Evolutionary conservation across 2,113 vertebrate genomes (phyloP), one percentile per base, ranked within the genome.

Genomic region (Calcarius ornatus): DNA sequence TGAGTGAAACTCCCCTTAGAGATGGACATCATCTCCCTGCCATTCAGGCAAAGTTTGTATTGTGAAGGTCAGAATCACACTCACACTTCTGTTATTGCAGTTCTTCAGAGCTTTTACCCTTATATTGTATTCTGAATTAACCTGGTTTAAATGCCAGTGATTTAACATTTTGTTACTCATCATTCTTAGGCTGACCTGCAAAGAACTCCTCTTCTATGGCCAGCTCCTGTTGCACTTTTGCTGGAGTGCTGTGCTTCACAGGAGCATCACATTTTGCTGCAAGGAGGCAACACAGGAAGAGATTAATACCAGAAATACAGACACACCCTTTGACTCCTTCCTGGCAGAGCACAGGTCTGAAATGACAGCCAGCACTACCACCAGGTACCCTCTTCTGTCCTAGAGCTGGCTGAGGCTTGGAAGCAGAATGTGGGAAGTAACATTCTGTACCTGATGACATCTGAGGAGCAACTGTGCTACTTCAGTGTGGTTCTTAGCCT

Each of bases 161-260:
- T 42, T 79, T 65, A 57, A 72, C 20, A 35, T 5, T 12, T 33
- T 17, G 5, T 24, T 43, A 11, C 19, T 56, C 6, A 38, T 50
- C 11, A 3, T 22, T 59, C 64, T 65, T 66, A 38, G 71, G 66
- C 98, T 94, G 87, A 99, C 99, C 99, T 98, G 98, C 93, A 77
- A 98, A 95, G 97, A 95, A 82, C 48, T 98, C 96, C 5, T 98
- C 98, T 91, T 97, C 98, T 63, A 89, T 35, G 22, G 82, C 42
- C 15, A 66, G 78, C 11, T 92, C 80, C 31, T 92, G 78, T 2
- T 60, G 92, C 37, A 63, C 68, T n/a, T 66, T 78, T n/a, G 63
- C 66, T 6, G 98, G 92, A 21, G 95, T 93, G 81, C 97, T 97
- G 76, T 97, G 95, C 38, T 97, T 89, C 33, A 78, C 2, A 2